Evolutionary conservation across 2,113 vertebrate species (phyloP).

Genomic region (sheep (Ovis aries)): ARS-UI_Ramb_v3.0 NC_056065.1:52409001-52409500

Average conservation of each 20-base stretch:
- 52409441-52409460: background rate
- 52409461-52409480: background rate
- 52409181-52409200: no score
- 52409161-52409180: accelerated
- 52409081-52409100: no score
- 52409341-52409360: background rate
- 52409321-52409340: background rate
- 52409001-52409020: background rate
- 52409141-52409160: accelerated
- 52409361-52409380: background rate
- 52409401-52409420: background rate
- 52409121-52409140: no score
- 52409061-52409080: no score
- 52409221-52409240: background rate
- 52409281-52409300: background rate
- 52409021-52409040: no score
- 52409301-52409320: background rate
- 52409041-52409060: no score
- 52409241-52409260: background rate
- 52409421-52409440: background rate
- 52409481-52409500: background rate
- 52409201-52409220: no score
- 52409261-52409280: background rate
- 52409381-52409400: background rate
- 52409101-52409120: no score